Percentiles rank a stretch among this genome's conserved stretches.
Conservation (phyloP, 2,113 vertebrate genomes). For the Coregonus clupeaformis region DNA sequence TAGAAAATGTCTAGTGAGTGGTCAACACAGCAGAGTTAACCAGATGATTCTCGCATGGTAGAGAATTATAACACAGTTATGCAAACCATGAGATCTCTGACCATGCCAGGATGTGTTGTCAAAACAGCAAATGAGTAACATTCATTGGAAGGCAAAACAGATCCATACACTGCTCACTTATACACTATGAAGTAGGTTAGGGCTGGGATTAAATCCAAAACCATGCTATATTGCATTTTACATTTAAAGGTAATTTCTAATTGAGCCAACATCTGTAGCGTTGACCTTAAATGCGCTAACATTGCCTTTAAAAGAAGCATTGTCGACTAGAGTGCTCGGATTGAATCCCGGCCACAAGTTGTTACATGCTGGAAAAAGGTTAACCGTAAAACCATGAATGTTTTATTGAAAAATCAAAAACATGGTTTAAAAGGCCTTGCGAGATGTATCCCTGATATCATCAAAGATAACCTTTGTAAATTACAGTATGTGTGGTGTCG, state of each 20-base stretch:
- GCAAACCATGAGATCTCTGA: constrained; percentile 42
- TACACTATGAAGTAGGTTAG: no score
- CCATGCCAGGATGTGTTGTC: constrained; percentile 56
- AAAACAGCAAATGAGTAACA: constrained; percentile 47
- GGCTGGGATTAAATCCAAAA: no score
- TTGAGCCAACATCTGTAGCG: no score
- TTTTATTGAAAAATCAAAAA: not conserved
- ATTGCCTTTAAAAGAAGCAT: not conserved
- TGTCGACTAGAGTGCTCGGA: not conserved
- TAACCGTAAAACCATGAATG: not conserved
- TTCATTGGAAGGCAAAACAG: no score
- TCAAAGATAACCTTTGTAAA: not conserved
- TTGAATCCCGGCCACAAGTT: not conserved
- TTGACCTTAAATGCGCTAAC: no score
- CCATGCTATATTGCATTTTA: no score
- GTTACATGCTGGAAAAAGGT: no score
- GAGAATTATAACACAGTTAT: constrained; percentile 33
- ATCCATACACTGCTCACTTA: no score
- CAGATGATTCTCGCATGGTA: not conserved
- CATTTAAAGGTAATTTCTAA: no score
- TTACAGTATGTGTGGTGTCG: not conserved
- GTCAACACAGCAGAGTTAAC: no score
- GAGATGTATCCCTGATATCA: not conserved
- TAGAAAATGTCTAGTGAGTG: no score
- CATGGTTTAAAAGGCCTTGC: not conserved